Evolutionary conservation across 2,888 invertebrate genomes (phyloP), one percentile per base, ranked within the genome.

Genomic region (Trichogramma dendrolimi): DNA sequence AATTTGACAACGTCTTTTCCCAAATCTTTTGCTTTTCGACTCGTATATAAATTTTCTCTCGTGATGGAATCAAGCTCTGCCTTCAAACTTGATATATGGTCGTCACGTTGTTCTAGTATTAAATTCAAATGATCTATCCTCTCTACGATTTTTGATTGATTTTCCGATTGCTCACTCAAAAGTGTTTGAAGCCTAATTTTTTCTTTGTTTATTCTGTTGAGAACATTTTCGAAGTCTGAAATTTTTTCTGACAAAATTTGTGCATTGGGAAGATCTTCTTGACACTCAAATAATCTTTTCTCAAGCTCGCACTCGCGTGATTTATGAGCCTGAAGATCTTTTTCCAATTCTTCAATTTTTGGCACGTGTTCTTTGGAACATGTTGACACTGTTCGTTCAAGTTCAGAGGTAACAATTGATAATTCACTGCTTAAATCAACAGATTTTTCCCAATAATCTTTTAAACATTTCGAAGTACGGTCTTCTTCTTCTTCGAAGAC

Each of bases 271-370:
- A 68, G 58, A 60, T 73, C 72, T 4, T 58, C 52, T 58, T 69
- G 65, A 4, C 62, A 53, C 11, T 66, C 46, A 0, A 38, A 41
- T 42, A 72, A 57, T 63, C 68, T 67, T 41, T 57, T 55, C 6
- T 65, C 57, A 14, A 72, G 55, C 41, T 71, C 59, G 11, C 57
- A 53, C 44, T 72, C 61, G 2, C 52, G 63, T 7, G 57, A n/a
- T 46, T 46, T 64, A 48, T 72, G 73, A 1, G 42, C 52, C 2
- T 41, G 55, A 11, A 73, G 53, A 46, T 73, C 70, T 10, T 61
- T 62, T 47, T 73, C 69, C 41, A 75, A 54, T 39, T 64, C 61
- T 14, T 69, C 67, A 11, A 77, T 71, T 55, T 68, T 70, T 3
- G 69, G 61, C 6, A 71, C 56, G 11, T 73, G 71, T 41, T 72